Evolutionary conservation across 2,888 invertebrate species (phyloP).

Genomic region (Andricus quercusramuli): DNA sequence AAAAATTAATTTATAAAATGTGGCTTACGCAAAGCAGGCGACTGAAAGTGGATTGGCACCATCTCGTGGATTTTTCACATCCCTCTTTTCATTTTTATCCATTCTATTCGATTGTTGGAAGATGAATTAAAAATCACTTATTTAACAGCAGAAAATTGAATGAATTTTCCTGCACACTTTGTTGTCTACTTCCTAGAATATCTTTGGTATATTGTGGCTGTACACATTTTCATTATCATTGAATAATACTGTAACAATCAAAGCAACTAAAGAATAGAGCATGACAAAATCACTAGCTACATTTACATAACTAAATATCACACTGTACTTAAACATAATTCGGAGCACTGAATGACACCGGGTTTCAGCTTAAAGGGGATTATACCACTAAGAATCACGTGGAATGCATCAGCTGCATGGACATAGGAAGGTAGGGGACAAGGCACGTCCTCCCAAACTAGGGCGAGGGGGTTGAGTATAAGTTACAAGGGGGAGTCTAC

Average conservation of each 20-base stretch:
- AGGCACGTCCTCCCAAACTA: too few relatives aligned
- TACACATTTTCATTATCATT: background rate
- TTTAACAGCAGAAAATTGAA: background rate
- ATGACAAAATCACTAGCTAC: background rate
- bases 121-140: background rate
- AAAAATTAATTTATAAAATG: conserved; percentile 21
- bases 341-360: background rate
- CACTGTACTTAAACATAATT: background rate
- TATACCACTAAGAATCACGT: too few relatives aligned
- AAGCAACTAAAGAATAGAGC: background rate
- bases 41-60: conserved; percentile 84
- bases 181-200: background rate
- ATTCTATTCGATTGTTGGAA: conserved; percentile 53
- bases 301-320: background rate
- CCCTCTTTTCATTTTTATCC: conserved; percentile 80
- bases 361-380: background rate
- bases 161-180: background rate
- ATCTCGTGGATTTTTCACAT: conserved; percentile 82
- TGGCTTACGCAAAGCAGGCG: conserved; percentile 85
- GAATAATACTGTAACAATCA: background rate
- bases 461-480: too few relatives aligned
- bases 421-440: too few relatives aligned
- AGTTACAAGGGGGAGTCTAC: too few relatives aligned
- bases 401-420: too few relatives aligned
- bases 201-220: background rate